These are phyloP conservation scores for Montipora capitata DNA, from an alignment of 92 coral and sea anemone genomes.

Conservation along the genomic window DNA sequence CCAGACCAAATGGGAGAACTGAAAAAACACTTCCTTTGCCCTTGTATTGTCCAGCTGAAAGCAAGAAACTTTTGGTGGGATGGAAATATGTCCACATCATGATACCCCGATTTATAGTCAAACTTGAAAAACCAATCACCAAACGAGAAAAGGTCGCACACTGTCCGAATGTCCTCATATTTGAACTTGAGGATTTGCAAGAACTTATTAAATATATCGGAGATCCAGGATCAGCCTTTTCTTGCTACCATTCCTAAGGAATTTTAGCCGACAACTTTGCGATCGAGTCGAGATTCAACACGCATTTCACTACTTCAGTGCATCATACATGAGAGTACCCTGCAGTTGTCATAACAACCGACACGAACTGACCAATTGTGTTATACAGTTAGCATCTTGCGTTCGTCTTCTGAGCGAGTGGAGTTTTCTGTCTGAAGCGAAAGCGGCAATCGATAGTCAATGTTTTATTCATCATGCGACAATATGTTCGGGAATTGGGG, in stretches of 20 bases:
- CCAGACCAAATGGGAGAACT: conserved; percentile 50
- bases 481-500: no score
- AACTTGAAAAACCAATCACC: conserved; percentile 37
- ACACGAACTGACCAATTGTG: no score
- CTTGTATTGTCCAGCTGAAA: conserved; percentile 18
- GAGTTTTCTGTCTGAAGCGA: no score
- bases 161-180: conserved; percentile 33
- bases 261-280: no score
- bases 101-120: conserved; percentile 47
- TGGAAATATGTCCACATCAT: conserved; percentile 28
- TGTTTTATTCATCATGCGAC: no score
- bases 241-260: background rate
- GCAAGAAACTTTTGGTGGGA: conserved; percentile 27
- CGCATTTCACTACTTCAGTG: no score
- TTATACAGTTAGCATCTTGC: no score
- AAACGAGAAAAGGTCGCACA: background rate
- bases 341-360: no score
- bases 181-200: background rate
- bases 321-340: no score
- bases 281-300: no score
- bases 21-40: background rate
- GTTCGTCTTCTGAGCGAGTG: no score
- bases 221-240: conserved; percentile 14
- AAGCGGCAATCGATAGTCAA: no score
- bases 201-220: background rate